A percentile compares a stretch with the other conserved stretches of the same genome.
Evolutionary conservation across 1,140 invertebrate genomes (phyloP).

Genomic region (Drosophila chauvacae): DNA sequence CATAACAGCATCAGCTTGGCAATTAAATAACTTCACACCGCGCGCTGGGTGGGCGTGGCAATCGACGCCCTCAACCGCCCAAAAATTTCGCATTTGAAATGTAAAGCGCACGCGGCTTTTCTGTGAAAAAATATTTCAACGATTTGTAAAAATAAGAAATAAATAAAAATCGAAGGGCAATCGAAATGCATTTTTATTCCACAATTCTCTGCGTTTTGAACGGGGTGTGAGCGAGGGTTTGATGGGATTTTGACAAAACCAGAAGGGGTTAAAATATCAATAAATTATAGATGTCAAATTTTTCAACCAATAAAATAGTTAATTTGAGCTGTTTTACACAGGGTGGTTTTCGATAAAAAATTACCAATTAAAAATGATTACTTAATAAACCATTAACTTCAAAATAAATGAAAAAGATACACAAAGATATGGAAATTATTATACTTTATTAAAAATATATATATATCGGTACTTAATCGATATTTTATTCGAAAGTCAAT

Average conservation of each 20-base stretch:
- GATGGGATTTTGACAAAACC: neutral
- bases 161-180: conserved; percentile 63
- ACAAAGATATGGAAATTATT: too few species aligned
- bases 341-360: neutral
- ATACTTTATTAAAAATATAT: too few species aligned
- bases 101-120: conserved; percentile 73
- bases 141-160: conserved; percentile 64
- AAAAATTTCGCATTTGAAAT: conserved; percentile 58
- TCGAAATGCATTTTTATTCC: conserved; percentile 53
- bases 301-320: neutral
- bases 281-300: neutral
- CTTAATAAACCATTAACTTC: rapidly evolving
- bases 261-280: neutral
- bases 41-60: conserved; percentile 62
- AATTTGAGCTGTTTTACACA: neutral
- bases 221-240: conserved; percentile 12
- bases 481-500: too few species aligned
- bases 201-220: conserved; percentile 18
- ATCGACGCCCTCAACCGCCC: conserved; percentile 41
- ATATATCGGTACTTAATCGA: too few species aligned
- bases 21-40: conserved; percentile 81
- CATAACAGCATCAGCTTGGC: conserved; percentile 40
- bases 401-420: neutral
- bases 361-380: neutral
- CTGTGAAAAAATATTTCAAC: conserved; percentile 75